Evolutionary conservation across 1,140 invertebrate genomes (phyloP).

Genomic region (Cotesia glomerata): DNA sequence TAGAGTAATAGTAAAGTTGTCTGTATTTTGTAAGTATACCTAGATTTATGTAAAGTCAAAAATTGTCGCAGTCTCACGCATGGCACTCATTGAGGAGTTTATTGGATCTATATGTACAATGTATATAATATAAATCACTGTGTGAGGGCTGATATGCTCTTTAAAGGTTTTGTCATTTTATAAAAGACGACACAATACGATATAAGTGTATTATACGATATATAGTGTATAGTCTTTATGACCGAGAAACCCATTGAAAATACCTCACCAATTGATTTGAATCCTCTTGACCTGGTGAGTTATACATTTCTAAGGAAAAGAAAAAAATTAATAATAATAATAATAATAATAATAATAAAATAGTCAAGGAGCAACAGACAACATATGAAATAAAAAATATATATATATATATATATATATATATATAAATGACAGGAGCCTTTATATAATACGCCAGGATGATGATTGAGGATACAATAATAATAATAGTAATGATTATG

Average conservation of each 20-base stretch:
- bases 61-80: no score
- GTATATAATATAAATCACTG: conserved; percentile 42
- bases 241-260: conserved; percentile 22
- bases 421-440: no score
- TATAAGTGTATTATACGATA: no score
- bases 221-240: not conserved
- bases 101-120: not conserved
- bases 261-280: conserved; percentile 13
- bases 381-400: no score
- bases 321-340: not conserved
- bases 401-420: no score
- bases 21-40: no score
- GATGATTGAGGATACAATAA: no score
- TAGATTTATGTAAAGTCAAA: no score
- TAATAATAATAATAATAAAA: not conserved
- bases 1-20: no score
- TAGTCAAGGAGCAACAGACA: not conserved
- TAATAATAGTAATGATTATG: no score
- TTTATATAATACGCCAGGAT: no score
- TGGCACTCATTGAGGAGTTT: no score
- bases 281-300: conserved; percentile 5
- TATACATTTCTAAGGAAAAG: not conserved
- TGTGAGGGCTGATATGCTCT: conserved; percentile 34
- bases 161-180: conserved; percentile 42
- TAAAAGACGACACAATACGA: conserved; percentile 46